phyloP scores from a whole-genome alignment of 1,140 invertebrate species.

The Drosophila burlai region DNA sequence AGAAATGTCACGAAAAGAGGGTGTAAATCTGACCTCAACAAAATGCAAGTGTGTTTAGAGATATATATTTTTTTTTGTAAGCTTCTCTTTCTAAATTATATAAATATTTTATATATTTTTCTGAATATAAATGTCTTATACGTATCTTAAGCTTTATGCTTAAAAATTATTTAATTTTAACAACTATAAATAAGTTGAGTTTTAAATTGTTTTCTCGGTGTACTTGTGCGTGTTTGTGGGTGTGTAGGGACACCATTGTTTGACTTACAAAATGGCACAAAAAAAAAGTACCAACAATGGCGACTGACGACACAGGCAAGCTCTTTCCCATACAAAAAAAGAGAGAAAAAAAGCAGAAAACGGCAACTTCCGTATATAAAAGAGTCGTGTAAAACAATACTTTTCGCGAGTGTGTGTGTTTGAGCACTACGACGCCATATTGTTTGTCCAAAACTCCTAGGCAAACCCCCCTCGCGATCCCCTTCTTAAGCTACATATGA shows the following conservation, averaged over 20 bases:
- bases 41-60: conserved; percentile 24
- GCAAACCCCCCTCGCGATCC: background rate
- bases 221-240: conserved; percentile 23
- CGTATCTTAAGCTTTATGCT: too few relatives aligned
- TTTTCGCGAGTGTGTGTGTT: conserved; percentile 40
- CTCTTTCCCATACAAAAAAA: conserved; percentile 42
- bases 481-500: conserved; percentile 39
- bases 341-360: conserved; percentile 42
- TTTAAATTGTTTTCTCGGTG: background rate
- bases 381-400: conserved; percentile 82
- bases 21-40: conserved; percentile 61
- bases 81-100: background rate
- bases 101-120: too few relatives aligned
- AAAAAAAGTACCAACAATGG: conserved; percentile 67
- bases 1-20: conserved; percentile 58
- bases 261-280: conserved; percentile 81
- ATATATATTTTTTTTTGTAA: background rate
- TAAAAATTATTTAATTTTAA: background rate
- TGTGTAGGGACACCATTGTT: conserved; percentile 65
- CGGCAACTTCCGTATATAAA: conserved; percentile 78
- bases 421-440: conserved; percentile 53
- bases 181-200: too few relatives aligned
- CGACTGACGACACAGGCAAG: conserved; percentile 58
- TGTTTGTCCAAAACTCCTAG: conserved; percentile 68
- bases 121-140: too few relatives aligned